Base-by-base conservation (phyloP, 2,797 vertebrate genomes). In the Gallirallus australis region DNA sequence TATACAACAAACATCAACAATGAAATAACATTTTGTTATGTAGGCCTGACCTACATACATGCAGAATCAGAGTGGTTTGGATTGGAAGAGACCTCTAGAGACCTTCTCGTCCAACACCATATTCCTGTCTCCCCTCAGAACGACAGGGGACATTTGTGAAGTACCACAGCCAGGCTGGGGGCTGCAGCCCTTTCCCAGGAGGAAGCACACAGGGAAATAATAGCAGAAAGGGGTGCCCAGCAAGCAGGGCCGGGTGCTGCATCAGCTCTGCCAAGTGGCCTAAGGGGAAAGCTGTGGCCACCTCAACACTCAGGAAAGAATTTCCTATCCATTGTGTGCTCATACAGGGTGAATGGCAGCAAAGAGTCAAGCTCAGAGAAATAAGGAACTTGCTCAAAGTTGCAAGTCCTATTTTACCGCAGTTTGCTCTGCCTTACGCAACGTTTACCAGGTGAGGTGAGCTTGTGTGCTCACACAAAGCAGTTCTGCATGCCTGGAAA, bases 141-240 rank as follows among this genome's bases (percentile, higher is more conserved):
- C 0, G 14, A 15, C 0, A 0, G 25, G 73, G 24, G 18, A 18
- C 18, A 2, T 33, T 39, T 4, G 3, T 7, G 60, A 23, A 35
- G 56, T 7, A 8, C 47, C 82, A 35, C 53, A 30, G 8, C 63
- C 48, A 12, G 69, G 33, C 39, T 25, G 3, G 53, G 50, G 10
- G 6, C 2, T 0, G 53, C 25, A 56, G 57, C 28, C 21, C 59
- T 57, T 28, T 57, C 65, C 65, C 2, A 0, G 24, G 57, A 70
- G 66, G 54, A 86, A 89, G 60, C 1, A 4, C 37, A 25, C 4
- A 11, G 35, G 53, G 60, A 53, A 89, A 52, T 60, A 61, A 15
- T 4, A 35, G 86, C 83, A 56, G 87, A 33, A 35, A 31, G 30
- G 56, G 60, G 54, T 0, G 11, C 75, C 61, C 53, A 23, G 59